Evolutionary conservation across 2,888 invertebrate species (phyloP).

Genomic region (Drosophila kuntzei): DNA sequence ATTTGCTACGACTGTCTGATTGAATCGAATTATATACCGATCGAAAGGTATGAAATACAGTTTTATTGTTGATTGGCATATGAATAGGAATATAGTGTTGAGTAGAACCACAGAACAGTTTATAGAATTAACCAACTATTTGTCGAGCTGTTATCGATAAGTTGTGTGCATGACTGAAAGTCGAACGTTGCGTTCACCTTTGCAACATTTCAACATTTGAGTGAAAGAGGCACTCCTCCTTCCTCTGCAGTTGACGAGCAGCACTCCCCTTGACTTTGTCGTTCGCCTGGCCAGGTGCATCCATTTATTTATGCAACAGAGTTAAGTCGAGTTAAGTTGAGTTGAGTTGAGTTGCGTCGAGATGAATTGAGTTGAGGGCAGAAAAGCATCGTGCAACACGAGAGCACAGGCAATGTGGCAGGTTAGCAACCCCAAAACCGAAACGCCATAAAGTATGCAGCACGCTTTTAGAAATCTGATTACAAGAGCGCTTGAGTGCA

Average conservation of each 20-base stretch:
- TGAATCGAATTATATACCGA: too few relatives aligned
- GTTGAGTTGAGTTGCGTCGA: constrained; percentile 22
- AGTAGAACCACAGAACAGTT: neutral
- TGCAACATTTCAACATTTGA: constrained; percentile 4
- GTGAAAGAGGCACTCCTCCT: neutral
- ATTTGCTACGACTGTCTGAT: too few relatives aligned
- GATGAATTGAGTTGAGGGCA: constrained; percentile 25
- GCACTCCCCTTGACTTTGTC: constrained; percentile 14
- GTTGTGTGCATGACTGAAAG: constrained; percentile 8
- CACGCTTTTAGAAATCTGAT: constrained; percentile 72
- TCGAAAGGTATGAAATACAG: too few relatives aligned
- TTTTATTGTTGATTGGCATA: neutral
- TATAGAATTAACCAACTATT: neutral
- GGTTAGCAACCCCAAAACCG: constrained; percentile 68
- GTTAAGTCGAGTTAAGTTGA: constrained; percentile 17
- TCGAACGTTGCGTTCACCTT: neutral
- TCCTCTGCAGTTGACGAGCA: neutral
- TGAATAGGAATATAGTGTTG: neutral
- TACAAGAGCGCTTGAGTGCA: constrained; percentile 69
- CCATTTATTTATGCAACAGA: constrained; percentile 51
- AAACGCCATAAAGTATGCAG: constrained; percentile 67
- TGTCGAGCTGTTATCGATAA: constrained; percentile 19
- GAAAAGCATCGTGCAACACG: constrained; percentile 6
- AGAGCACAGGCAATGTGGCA: constrained; percentile 21
- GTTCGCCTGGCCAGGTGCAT: constrained; percentile 18